Conservation (phyloP, 92 coral and sea anemone species). For the Palythoa grandiflora region DNA sequence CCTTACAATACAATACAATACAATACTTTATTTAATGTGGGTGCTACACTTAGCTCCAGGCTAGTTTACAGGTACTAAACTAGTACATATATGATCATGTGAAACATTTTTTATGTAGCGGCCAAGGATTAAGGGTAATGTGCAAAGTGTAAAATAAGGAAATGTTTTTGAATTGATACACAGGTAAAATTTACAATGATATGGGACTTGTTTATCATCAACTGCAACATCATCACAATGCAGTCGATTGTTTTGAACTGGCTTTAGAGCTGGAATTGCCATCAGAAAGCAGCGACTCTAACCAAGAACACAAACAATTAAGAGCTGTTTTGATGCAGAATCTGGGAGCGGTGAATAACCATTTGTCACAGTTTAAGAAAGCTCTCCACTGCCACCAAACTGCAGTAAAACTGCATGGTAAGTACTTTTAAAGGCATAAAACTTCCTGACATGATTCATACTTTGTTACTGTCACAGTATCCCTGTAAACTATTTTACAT, state of each 20-base stretch:
- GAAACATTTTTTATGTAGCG: too few species aligned
- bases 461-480: too few species aligned
- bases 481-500: too few species aligned
- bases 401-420: constrained; percentile 91
- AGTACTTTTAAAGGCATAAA: not conserved
- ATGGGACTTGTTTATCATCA: constrained; percentile 90
- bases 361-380: constrained; percentile 76
- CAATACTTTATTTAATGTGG: too few species aligned
- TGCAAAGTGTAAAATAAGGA: not conserved
- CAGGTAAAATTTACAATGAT: constrained; percentile 97
- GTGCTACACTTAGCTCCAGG: too few species aligned
- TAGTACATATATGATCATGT: too few species aligned
- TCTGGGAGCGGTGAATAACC: constrained; percentile 95
- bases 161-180: not conserved
- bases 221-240: constrained; percentile 80
- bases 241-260: constrained; percentile 91
- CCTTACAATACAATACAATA: too few species aligned
- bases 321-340: constrained; percentile 92
- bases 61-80: too few species aligned
- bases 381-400: constrained; percentile 81
- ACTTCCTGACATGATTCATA: too few species aligned
- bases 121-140: too few species aligned
- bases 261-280: constrained; percentile 78
- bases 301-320: constrained; percentile 59
- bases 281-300: constrained; percentile 33